A percentile compares a stretch with the other conserved stretches of the same genome.
These are phyloP conservation scores for Gisinianus flammeolus DNA, from an alignment of 2,888 invertebrate species.

Conservation along the genomic window DNA sequence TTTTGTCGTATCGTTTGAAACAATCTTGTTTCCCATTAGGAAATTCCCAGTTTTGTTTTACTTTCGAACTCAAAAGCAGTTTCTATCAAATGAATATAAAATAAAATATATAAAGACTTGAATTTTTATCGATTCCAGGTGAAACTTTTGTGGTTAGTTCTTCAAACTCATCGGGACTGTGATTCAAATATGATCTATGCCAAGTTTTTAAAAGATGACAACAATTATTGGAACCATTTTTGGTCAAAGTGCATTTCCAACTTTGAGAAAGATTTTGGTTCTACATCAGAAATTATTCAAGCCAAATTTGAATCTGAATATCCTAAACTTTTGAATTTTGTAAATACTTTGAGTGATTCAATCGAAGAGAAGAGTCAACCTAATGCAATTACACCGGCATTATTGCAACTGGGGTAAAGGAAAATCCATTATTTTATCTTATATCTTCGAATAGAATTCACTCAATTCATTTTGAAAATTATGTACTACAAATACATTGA, in stretches of 20 bases:
- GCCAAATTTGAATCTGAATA: slow-evolving; percentile 87
- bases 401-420: slow-evolving; percentile 18
- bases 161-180: slow-evolving; percentile 24
- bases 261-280: slow-evolving; percentile 49
- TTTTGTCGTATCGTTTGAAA: too few relatives aligned
- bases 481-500: too few relatives aligned
- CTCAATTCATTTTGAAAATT: too few relatives aligned
- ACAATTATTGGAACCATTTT: slow-evolving; percentile 38
- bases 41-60: too few relatives aligned
- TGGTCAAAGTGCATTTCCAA: slow-evolving; percentile 54
- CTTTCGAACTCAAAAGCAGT: too few relatives aligned
- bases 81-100: too few relatives aligned
- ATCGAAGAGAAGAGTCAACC: slow-evolving; percentile 47
- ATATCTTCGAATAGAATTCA: background rate
- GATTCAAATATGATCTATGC: slow-evolving; percentile 25
- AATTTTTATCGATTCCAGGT: too few relatives aligned
- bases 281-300: slow-evolving; percentile 68
- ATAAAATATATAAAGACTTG: background rate
- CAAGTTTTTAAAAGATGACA: slow-evolving; percentile 32
- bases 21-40: too few relatives aligned
- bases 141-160: slow-evolving; percentile 32
- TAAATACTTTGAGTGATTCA: slow-evolving; percentile 63
- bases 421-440: background rate
- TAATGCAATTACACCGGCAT: slow-evolving; percentile 9
- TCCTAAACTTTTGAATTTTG: slow-evolving; percentile 81